Evolutionary conservation across 2,888 invertebrate species (phyloP).

Genomic region (Megastigmus dorsalis): DNA sequence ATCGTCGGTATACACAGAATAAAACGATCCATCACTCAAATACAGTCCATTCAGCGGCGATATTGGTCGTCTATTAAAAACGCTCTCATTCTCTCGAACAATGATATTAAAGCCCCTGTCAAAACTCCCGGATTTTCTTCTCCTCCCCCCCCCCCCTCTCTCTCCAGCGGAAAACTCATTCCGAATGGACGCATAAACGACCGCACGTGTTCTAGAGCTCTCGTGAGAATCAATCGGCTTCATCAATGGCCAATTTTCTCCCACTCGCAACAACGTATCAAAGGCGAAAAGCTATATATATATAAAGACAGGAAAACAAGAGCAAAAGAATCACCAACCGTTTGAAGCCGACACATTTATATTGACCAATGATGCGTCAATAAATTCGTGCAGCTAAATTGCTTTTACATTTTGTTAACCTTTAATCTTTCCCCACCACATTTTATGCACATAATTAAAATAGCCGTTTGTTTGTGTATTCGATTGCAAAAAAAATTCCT

Average conservation of each 20-base stretch:
- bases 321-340: background rate
- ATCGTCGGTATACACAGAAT: too few species aligned
- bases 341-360: constrained; percentile 1
- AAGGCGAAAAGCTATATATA: background rate
- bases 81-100: background rate
- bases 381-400: too few species aligned
- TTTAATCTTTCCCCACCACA: too few species aligned
- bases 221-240: constrained; percentile 20
- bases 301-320: background rate
- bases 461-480: too few species aligned
- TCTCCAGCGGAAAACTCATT: background rate
- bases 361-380: constrained; percentile 1
- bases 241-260: constrained; percentile 15
- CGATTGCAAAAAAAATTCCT: too few species aligned
- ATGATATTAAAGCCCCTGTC: background rate
- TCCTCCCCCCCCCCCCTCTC: too few species aligned
- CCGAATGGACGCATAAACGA: background rate
- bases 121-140: background rate
- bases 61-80: background rate
- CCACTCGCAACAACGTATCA: background rate
- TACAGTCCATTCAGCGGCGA: background rate
- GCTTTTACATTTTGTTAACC: too few species aligned
- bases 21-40: background rate
- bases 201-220: constrained; percentile 4
- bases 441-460: too few species aligned